Evolutionary conservation across 2,113 vertebrate genomes (phyloP).

Genomic region (Irena cyanogastra): DNA sequence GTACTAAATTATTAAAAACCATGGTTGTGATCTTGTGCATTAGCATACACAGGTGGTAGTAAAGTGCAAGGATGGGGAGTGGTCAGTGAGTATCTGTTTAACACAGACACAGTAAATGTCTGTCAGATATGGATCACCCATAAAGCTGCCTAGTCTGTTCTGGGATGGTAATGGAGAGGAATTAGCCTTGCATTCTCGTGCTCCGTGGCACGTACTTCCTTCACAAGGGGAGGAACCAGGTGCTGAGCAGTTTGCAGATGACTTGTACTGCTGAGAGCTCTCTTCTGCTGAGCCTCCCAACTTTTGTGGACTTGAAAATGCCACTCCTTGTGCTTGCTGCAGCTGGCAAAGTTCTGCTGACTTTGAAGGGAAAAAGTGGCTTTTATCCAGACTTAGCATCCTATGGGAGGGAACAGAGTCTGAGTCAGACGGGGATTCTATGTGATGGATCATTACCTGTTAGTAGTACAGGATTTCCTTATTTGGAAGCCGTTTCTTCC

Average conservation of each 20-base stretch:
- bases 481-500: not conserved
- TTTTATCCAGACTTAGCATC: not conserved
- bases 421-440: not conserved
- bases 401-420: not conserved
- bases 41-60: not conserved
- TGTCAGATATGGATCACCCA: not conserved
- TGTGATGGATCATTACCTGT: not conserved
- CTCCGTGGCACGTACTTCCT: not conserved
- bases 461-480: not conserved
- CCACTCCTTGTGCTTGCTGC: not conserved
- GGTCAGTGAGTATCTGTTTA: not conserved
- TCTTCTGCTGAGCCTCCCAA: not conserved
- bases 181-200: not conserved
- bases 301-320: not conserved
- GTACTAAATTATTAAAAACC: not conserved
- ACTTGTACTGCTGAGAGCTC: not conserved
- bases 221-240: not conserved
- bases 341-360: not conserved
- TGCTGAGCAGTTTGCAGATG: not conserved
- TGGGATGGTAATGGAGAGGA: not conserved
- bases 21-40: not conserved
- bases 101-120: not conserved
- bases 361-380: not conserved
- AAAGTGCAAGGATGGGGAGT: not conserved
- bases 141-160: not conserved